Percentiles rank a stretch among this genome's conserved stretches.
Conservation (phyloP, 53 echinoderm and acorn worm species). For the Glandiceps talaboti region DNA sequence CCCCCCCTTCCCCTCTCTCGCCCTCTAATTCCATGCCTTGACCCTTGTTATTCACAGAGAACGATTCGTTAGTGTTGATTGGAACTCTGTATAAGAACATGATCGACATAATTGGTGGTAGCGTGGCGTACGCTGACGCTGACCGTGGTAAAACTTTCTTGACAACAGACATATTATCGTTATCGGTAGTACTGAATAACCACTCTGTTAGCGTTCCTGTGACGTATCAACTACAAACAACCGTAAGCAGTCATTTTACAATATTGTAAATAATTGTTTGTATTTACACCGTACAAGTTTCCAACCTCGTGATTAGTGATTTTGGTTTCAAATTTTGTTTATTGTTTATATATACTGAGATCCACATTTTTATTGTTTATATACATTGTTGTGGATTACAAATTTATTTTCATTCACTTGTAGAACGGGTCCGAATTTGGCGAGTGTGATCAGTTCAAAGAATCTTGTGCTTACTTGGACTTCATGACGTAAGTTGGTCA, state of each 20-base stretch:
- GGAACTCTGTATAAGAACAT: background rate
- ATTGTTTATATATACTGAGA: too few relatives aligned
- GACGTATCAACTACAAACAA: background rate
- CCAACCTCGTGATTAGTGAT: too few relatives aligned
- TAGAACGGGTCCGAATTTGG: background rate
- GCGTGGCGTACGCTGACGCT: background rate
- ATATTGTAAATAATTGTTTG: too few relatives aligned
- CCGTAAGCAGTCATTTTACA: too few relatives aligned
- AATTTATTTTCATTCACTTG: background rate
- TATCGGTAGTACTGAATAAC: background rate
- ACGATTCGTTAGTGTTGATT: background rate
- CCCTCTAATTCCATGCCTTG: background rate
- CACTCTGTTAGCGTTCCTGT: background rate
- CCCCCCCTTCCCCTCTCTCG: background rate
- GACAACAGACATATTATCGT: background rate
- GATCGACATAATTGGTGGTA: background rate
- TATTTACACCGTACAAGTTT: too few relatives aligned
- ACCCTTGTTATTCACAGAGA: background rate
- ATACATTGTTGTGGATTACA: too few relatives aligned
- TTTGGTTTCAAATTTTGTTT: too few relatives aligned
- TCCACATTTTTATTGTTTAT: too few relatives aligned
- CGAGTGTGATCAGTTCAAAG: background rate
- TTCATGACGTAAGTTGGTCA: background rate
- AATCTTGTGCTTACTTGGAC: background rate
- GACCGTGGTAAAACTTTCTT: background rate